phyloP scores from a whole-genome alignment of 2,888 invertebrate species.

The Dastarcus helophoroides region DNA sequence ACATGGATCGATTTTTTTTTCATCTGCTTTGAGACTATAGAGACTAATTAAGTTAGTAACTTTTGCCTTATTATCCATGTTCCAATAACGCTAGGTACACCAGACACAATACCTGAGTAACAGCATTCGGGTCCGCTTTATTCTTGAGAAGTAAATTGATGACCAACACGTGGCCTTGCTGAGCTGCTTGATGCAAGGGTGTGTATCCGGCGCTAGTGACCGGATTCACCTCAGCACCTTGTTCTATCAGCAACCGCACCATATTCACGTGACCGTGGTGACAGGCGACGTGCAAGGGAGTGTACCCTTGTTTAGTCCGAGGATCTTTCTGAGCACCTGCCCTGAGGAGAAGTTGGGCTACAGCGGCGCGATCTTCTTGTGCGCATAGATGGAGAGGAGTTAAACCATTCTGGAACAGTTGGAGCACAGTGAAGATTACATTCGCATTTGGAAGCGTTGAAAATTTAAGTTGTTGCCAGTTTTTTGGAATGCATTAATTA shows the following conservation, averaged over 20 bases:
- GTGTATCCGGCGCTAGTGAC: conserved; percentile 77
- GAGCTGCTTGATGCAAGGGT: conserved; percentile 95
- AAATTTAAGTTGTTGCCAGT: too few relatives aligned
- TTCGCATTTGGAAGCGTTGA: too few relatives aligned
- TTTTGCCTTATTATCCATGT: too few relatives aligned
- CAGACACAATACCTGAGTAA: conserved; percentile 90
- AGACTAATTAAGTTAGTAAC: too few relatives aligned
- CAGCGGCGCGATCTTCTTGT: conserved; percentile 82
- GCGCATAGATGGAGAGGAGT: conserved; percentile 93
- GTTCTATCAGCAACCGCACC: conserved; percentile 79
- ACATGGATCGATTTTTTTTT: too few relatives aligned
- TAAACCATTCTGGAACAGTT: conserved; percentile 60
- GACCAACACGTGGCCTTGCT: conserved; percentile 94
- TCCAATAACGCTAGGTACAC: too few relatives aligned
- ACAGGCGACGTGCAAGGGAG: conserved; percentile 92
- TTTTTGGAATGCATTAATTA: too few relatives aligned
- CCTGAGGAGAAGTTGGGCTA: conserved; percentile 68
- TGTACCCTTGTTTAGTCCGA: conserved; percentile 78
- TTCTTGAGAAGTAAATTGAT: conserved; percentile 85
- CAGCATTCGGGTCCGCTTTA: conserved; percentile 88
- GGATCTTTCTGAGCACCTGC: conserved; percentile 65
- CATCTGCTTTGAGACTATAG: too few relatives aligned
- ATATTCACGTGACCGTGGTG: conserved; percentile 93
- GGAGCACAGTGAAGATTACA: too few relatives aligned
- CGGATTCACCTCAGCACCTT: conserved; percentile 77